These are phyloP conservation scores for Salpingus planirostris DNA, from an alignment of 2,888 invertebrate species.

Conservation along the genomic window DNA sequence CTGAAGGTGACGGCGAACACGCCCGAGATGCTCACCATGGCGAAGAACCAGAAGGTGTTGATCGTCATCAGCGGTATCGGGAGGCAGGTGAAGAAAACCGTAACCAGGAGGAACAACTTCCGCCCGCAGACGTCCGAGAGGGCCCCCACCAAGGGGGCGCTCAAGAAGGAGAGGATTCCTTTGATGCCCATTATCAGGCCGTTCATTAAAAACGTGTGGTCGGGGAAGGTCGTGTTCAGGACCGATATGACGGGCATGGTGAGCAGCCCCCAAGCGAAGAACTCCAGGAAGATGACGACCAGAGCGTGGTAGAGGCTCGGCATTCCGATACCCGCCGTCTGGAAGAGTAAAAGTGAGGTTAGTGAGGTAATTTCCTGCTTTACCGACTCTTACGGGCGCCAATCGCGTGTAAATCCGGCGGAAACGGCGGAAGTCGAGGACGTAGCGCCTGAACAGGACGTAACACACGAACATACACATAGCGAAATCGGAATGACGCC, in stretches of 20 bases:
- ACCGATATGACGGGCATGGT: slow-evolving; percentile 94
- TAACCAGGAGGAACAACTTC: slow-evolving; percentile 94
- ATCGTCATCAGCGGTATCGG: slow-evolving; percentile 98
- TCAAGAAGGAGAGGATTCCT: slow-evolving; percentile 93
- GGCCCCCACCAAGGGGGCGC: slow-evolving; percentile 83
- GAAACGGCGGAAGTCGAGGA: slow-evolving; percentile 32
- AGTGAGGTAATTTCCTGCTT: slow-evolving; percentile 1
- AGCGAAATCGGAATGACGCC: slow-evolving; percentile 1
- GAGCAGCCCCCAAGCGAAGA: slow-evolving; percentile 98
- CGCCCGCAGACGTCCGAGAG: slow-evolving; percentile 98
- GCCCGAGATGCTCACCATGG: slow-evolving; percentile 97
- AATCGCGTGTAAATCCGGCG: slow-evolving; percentile 24
- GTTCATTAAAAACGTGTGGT: slow-evolving; percentile 99
- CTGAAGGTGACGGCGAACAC: slow-evolving; percentile 99
- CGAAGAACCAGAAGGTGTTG: slow-evolving; percentile 91
- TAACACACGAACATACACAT: slow-evolving; percentile 36
- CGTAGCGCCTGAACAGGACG: slow-evolving; percentile 36
- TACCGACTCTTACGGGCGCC: too few species aligned
- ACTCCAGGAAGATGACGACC: slow-evolving; percentile 98
- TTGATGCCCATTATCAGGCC: slow-evolving; percentile 88
- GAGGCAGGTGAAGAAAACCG: slow-evolving; percentile 97
- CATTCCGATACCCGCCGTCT: slow-evolving; percentile 82
- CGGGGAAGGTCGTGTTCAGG: slow-evolving; percentile 94
- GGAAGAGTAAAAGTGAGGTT: slow-evolving; percentile 33
- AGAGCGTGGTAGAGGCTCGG: slow-evolving; percentile 98